Evolutionary conservation across 2,888 invertebrate species (phyloP).

Genomic region (Melanostoma scalare): DNA sequence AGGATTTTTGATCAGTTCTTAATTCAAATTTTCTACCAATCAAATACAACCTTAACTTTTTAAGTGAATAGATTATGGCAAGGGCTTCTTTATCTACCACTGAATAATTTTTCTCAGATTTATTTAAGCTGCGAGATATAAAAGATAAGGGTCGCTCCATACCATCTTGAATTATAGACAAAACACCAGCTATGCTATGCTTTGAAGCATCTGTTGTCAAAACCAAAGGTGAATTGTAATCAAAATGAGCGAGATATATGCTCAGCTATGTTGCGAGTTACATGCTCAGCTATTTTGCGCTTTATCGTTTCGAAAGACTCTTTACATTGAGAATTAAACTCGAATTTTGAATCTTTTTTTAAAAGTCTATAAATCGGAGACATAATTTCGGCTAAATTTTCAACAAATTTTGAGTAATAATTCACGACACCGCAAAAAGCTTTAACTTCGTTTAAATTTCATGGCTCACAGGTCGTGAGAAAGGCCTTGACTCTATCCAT

Average conservation of each 20-base stretch:
- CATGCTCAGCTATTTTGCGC: conserved; percentile 62
- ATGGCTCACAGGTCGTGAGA: conserved; percentile 59
- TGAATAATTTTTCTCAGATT: conserved; percentile 9
- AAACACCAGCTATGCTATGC: conserved; percentile 42
- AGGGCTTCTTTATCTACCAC: conserved; percentile 7
- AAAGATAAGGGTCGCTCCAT: conserved; percentile 38
- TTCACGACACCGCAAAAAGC: conserved; percentile 77
- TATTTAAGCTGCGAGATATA: conserved; percentile 31
- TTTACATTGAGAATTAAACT: conserved; percentile 76
- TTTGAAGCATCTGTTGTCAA: conserved; percentile 72
- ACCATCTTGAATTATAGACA: conserved; percentile 21
- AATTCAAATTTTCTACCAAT: conserved; percentile 14
- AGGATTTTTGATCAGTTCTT: conserved; percentile 35
- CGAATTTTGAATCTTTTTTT: conserved; percentile 58
- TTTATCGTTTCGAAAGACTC: conserved; percentile 75
- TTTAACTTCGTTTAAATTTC: conserved; percentile 37
- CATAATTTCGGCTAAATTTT: conserved; percentile 74
- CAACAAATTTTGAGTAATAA: conserved; percentile 78
- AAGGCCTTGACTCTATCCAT: conserved; percentile 64
- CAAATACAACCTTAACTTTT: too few relatives aligned
- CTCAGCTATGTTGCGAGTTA: too few relatives aligned
- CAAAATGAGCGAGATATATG: conserved; percentile 71
- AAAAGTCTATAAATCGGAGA: conserved; percentile 75
- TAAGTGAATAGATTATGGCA: conserved; percentile 5
- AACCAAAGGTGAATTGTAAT: conserved; percentile 47